These are phyloP conservation scores for Diabrotica undecimpunctata DNA, from an alignment of 1,140 invertebrate species.

Conservation along the genomic window DNA sequence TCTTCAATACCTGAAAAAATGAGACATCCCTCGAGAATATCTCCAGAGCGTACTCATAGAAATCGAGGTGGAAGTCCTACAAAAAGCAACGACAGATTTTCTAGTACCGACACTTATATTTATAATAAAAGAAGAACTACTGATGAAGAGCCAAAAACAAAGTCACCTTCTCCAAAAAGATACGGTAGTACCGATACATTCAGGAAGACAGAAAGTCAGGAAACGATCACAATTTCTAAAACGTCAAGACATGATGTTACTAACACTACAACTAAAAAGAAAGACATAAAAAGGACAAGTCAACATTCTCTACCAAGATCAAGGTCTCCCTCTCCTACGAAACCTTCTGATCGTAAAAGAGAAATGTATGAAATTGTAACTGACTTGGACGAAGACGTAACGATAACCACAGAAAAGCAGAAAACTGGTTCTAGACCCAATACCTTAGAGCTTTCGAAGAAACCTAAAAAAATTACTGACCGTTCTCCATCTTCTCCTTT, in stretches of 20 bases:
- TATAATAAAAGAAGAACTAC: conserved; percentile 43
- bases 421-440: conserved; percentile 21
- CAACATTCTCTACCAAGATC: conserved; percentile 24
- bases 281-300: conserved; percentile 32
- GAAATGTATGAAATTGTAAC: conserved; percentile 36
- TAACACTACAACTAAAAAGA: conserved; percentile 9
- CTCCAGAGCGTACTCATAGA: conserved; percentile 34
- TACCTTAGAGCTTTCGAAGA: conserved; percentile 30
- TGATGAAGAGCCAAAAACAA: conserved; percentile 15
- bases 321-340: conserved; percentile 37
- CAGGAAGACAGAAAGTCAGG: conserved; percentile 8
- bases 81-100: conserved; percentile 35
- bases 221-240: conserved; percentile 12
- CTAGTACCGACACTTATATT: conserved; percentile 36
- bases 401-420: conserved; percentile 8
- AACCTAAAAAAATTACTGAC: conserved; percentile 32
- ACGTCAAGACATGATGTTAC: conserved; percentile 7
- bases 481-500: conserved; percentile 32
- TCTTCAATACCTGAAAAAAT: conserved; percentile 55
- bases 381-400: conserved; percentile 32
- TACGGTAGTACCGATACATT: neutral
- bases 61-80: conserved; percentile 31
- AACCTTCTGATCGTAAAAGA: conserved; percentile 23
- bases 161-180: conserved; percentile 19
- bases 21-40: conserved; percentile 32